Percentiles rank a stretch among this genome's conserved stretches.
These are phyloP conservation scores for Meriones unguiculatus DNA, from an alignment of 2,113 vertebrate genomes.

Conservation along the genomic window DNA sequence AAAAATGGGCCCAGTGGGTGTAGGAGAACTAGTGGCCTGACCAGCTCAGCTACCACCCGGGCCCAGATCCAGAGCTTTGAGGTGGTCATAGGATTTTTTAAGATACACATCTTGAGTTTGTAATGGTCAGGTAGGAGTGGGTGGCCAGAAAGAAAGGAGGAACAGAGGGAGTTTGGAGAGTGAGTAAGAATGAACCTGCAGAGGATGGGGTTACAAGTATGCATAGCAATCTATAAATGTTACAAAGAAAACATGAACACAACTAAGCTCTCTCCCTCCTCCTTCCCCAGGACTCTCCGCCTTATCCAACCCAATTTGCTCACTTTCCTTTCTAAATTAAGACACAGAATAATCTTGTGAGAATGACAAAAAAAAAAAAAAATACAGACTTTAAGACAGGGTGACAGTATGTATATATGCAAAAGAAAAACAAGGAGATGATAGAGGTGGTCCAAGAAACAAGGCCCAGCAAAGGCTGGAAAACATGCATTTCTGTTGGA, in stretches of 20 bases:
- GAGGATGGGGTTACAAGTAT: not conserved
- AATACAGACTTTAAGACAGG: not conserved
- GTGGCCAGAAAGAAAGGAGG: not conserved
- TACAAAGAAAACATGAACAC: not conserved
- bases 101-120: not conserved
- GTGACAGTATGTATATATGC: not conserved
- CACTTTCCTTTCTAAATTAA: not conserved
- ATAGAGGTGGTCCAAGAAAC: not conserved
- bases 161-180: not conserved
- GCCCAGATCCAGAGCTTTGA: not conserved
- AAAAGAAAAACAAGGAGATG: conserved; percentile 15
- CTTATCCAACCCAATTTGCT: not conserved
- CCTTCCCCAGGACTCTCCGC: not conserved
- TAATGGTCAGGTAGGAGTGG: not conserved
- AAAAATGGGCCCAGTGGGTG: not conserved
- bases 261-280: not conserved
- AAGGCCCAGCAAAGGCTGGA: not conserved
- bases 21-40: not conserved
- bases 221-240: not conserved
- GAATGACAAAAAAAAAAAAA: not conserved
- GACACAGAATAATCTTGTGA: not conserved
- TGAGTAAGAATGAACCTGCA: not conserved
- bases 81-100: not conserved
- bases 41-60: not conserved
- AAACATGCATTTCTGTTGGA: not conserved